Conservation (phyloP, 2,888 invertebrate genomes). For the Eristalinus sepulchralis region DNA sequence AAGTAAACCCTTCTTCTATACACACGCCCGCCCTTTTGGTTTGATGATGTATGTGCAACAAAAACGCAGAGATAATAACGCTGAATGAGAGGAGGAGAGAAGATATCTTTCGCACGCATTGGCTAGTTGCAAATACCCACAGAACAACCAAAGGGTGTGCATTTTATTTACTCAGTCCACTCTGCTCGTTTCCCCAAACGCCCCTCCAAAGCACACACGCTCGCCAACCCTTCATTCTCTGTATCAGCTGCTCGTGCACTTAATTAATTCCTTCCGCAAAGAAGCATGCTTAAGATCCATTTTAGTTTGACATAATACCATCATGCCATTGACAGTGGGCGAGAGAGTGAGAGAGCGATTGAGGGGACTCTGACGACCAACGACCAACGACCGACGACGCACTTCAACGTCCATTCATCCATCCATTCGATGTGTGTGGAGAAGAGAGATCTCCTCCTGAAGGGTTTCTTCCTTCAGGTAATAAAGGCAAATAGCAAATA, state of each 20-base stretch:
- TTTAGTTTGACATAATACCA: constrained; percentile 70
- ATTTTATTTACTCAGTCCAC: constrained; percentile 54
- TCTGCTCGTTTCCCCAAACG: not conserved
- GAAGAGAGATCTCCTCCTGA: constrained; percentile 39
- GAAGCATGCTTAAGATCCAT: constrained; percentile 69
- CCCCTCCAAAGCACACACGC: constrained; percentile 2
- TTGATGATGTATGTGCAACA: constrained; percentile 69
- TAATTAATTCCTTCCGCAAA: constrained; percentile 71
- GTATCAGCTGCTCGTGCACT: constrained; percentile 42
- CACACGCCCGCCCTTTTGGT: constrained; percentile 16
- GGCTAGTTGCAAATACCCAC: constrained; percentile 63
- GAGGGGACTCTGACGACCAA: not conserved
- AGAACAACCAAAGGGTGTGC: constrained; percentile 53
- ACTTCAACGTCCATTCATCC: constrained; percentile 58
- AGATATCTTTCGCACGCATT: constrained; percentile 64
- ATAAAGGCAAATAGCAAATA: constrained; percentile 60
- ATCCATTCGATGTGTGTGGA: constrained; percentile 21
- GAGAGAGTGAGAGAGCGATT: too few relatives aligned
- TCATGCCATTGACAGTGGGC: constrained; percentile 50
- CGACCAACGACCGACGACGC: constrained; percentile 17
- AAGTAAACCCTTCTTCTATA: constrained; percentile 18
- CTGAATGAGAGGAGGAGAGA: constrained; percentile 25
- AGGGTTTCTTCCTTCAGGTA: constrained; percentile 66
- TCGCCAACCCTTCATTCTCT: not conserved
- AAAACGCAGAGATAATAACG: constrained; percentile 63